A percentile compares a stretch with the other conserved stretches of the same genome.
phyloP scores from a whole-genome alignment of 2,113 vertebrate genomes.

The Lutjanus erythropterus region DNA sequence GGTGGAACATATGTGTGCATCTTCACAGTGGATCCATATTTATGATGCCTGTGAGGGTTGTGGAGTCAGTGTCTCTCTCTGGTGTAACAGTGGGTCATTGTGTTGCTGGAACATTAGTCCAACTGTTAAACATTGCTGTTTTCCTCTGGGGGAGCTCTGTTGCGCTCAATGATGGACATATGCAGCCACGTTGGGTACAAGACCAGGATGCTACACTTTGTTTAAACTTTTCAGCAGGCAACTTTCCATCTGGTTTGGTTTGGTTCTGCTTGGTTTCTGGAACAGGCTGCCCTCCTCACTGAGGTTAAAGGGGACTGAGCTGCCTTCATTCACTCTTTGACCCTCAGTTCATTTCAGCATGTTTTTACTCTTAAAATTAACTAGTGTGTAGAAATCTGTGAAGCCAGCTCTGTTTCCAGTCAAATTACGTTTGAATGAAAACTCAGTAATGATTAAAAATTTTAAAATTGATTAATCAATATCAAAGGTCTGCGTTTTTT shows the following conservation, averaged over 20 bases:
- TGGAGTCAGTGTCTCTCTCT: conserved; percentile 31
- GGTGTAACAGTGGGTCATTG: conserved; percentile 68
- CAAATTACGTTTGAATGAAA: not conserved
- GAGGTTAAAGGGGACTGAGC: conserved; percentile 44
- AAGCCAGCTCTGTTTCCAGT: not conserved
- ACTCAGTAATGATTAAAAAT: not conserved
- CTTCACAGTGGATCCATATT: conserved; percentile 63
- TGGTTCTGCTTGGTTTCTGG: conserved; percentile 50
- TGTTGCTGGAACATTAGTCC: conserved; percentile 61
- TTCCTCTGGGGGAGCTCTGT: conserved; percentile 23
- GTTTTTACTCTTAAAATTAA: conserved; percentile 5
- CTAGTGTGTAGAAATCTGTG: conserved; percentile 28
- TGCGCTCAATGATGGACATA: conserved; percentile 29
- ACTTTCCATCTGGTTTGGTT: conserved; percentile 52
- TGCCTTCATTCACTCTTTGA: conserved; percentile 46
- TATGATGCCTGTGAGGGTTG: conserved; percentile 62
- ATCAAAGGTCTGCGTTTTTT: too few species aligned
- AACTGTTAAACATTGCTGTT: conserved; percentile 46
- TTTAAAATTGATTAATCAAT: too few species aligned
- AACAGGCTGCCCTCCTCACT: conserved; percentile 14
- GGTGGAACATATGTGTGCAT: conserved; percentile 67
- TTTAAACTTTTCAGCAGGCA: conserved; percentile 35
- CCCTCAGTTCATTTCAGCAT: conserved; percentile 25
- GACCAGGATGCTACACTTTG: conserved; percentile 18
- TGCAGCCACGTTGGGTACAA: conserved; percentile 3